phyloP scores from a whole-genome alignment of 2,888 invertebrate species.

The Beris morrisii region DNA sequence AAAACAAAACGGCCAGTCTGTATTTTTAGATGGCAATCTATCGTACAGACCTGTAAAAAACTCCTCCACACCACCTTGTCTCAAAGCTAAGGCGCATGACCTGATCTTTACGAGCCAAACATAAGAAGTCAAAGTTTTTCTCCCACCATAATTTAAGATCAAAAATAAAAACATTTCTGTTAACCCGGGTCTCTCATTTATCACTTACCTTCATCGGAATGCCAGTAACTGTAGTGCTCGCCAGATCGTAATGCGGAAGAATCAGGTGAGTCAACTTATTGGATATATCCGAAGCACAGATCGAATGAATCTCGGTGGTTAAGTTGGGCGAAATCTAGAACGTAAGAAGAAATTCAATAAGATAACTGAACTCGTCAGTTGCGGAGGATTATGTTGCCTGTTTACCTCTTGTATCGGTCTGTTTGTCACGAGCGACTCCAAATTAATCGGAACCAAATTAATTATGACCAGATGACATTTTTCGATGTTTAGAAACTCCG shows the following conservation, averaged over 20 bases:
- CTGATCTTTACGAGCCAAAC: too few species aligned
- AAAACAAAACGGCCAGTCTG: too few species aligned
- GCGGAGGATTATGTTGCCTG: slow-evolving; percentile 38
- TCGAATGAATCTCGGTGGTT: slow-evolving; percentile 79
- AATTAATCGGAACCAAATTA: slow-evolving; percentile 82
- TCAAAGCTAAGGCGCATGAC: too few species aligned
- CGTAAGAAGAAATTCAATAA: slow-evolving; percentile 18
- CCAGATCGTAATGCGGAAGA: slow-evolving; percentile 84
- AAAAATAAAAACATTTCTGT: too few species aligned
- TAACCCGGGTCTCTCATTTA: too few species aligned
- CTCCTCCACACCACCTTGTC: too few species aligned
- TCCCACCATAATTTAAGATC: too few species aligned
- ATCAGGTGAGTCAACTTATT: slow-evolving; percentile 75
- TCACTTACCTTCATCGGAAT: slow-evolving; percentile 88
- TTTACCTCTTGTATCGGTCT: slow-evolving; percentile 71
- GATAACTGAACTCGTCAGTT: too few species aligned
- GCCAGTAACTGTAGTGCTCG: slow-evolving; percentile 95
- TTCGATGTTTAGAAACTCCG: slow-evolving; percentile 73
- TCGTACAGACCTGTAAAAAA: too few species aligned
- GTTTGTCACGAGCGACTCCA: slow-evolving; percentile 75
- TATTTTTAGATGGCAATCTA: too few species aligned
- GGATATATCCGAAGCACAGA: slow-evolving; percentile 73
- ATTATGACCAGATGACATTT: slow-evolving; percentile 89
- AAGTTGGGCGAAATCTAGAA: slow-evolving; percentile 69
- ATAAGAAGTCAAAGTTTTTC: too few species aligned